A percentile compares a stretch with the other conserved stretches of the same genome.
These are phyloP conservation scores for Pristionchus maxplancki DNA, from an alignment of 2,888 invertebrate genomes.

Conservation along the genomic window DNA sequence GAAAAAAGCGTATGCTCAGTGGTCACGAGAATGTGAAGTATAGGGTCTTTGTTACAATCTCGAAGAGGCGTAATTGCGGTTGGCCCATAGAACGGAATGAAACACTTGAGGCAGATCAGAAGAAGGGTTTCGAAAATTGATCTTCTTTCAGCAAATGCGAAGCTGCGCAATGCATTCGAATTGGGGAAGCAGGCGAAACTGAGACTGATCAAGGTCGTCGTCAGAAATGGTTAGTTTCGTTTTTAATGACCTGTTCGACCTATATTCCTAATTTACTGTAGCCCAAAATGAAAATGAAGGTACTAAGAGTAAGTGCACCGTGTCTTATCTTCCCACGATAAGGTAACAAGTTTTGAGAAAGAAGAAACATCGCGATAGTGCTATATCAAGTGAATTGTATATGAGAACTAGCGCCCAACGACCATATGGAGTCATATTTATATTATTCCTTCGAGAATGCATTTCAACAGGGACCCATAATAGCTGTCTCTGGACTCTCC, in stretches of 20 bases:
- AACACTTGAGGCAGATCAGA: background rate
- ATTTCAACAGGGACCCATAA: no score
- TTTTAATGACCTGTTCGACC: background rate
- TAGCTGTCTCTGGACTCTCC: no score
- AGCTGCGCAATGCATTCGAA: constrained; percentile 73
- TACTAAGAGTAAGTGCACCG: no score
- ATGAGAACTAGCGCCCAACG: no score
- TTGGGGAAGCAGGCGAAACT: constrained; percentile 74
- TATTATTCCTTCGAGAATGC: no score
- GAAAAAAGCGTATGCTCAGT: constrained; percentile 26
- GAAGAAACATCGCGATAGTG: no score
- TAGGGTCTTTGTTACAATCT: background rate
- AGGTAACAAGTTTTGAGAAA: no score
- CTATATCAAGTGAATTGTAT: no score
- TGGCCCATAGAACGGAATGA: background rate
- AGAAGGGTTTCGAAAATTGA: background rate
- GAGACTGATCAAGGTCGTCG: constrained; percentile 76
- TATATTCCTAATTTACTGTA: background rate
- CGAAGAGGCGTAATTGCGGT: background rate
- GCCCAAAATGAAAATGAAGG: no score
- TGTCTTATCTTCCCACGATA: no score
- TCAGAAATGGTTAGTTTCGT: constrained; percentile 70
- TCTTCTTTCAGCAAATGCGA: constrained; percentile 71
- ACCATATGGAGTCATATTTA: no score
- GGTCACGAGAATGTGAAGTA: background rate